Evolutionary conservation across 2,797 vertebrate genomes (phyloP).

Genomic region (Pangasius mekongensis): DNA sequence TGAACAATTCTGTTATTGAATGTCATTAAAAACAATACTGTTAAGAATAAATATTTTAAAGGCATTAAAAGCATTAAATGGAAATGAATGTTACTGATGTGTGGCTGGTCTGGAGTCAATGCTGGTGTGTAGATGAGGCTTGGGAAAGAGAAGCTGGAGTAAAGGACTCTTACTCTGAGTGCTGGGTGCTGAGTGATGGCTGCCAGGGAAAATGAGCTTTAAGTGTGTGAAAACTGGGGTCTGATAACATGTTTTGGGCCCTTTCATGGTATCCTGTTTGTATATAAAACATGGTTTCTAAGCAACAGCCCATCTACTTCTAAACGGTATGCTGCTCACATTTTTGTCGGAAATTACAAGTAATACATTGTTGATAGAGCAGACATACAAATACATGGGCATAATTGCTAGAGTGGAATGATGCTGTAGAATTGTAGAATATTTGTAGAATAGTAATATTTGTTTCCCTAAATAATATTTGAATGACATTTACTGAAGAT

Average conservation of each 20-base stretch:
- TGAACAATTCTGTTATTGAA: background rate
- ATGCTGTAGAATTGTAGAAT: background rate
- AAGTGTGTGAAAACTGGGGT: constrained; percentile 81
- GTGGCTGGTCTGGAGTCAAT: constrained; percentile 26
- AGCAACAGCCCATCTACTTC: constrained; percentile 71
- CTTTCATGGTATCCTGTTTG: constrained; percentile 73
- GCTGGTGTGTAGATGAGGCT: constrained; percentile 77
- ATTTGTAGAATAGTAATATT: no score
- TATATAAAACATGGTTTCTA: constrained; percentile 71
- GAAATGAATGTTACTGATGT: constrained; percentile 4
- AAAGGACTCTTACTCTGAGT: constrained; percentile 76
- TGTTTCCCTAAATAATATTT: background rate
- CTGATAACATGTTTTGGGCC: constrained; percentile 87
- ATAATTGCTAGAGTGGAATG: background rate
- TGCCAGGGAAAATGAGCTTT: constrained; percentile 78
- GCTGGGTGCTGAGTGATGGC: constrained; percentile 81
- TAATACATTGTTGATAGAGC: constrained; percentile 6
- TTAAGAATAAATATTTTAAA: constrained; percentile 2
- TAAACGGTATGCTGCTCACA: constrained; percentile 64
- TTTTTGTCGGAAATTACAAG: constrained; percentile 22
- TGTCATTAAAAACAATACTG: background rate
- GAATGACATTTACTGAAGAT: background rate
- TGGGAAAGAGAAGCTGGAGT: constrained; percentile 83
- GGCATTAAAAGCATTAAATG: background rate
- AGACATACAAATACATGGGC: constrained; percentile 1